Evolutionary conservation across 2,113 vertebrate genomes (phyloP), one percentile per base, ranked within the genome.

Genomic region (Sander vitreus): DNA sequence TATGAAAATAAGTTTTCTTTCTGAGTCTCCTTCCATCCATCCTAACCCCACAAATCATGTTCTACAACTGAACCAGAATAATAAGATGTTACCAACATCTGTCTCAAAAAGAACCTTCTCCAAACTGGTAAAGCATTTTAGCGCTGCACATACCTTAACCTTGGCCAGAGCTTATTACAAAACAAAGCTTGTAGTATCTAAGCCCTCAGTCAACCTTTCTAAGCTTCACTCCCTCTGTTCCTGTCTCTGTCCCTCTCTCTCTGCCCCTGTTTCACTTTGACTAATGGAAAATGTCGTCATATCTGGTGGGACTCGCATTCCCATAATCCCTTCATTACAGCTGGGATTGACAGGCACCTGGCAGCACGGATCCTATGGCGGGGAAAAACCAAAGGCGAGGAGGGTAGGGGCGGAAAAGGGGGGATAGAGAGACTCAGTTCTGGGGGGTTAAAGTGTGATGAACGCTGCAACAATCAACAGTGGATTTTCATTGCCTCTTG

Each of bases 381-480:
- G 8, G 68, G 16, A 67, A 54, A 39, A 67, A 39, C 13, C 45
- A 51, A n/a, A 53, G 66, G 39, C 14, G 18, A 53, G 59, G 36
- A 75, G 45, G 16, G 1, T 66, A 62, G 77, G 36, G 67, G 73
- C 54, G 73, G 66, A 74, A 51, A 62, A 60, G 21, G 21, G 50
- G 64, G 1, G 1, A 76, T 50, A 0, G 58, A 85, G 51, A 53
- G 70, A 58, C 80, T 79, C 23, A 27, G 45, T 80, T 89, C 64
- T 86, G 71, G 75, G 58, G 88, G 88, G 91, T 90, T 91, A 92
- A 89, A 85, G 81, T 91, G 88, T 90, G 81, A 86, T 80, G 81
- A 94, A 92, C 70, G 85, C 80, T 88, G 81, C 64, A 77, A 78
- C 80, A 76, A 80, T 54, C 18, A 19, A 68, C 68, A 78, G 62